Conservation (phyloP, 2,888 invertebrate species). For the Hydropsyche betteni region DNA sequence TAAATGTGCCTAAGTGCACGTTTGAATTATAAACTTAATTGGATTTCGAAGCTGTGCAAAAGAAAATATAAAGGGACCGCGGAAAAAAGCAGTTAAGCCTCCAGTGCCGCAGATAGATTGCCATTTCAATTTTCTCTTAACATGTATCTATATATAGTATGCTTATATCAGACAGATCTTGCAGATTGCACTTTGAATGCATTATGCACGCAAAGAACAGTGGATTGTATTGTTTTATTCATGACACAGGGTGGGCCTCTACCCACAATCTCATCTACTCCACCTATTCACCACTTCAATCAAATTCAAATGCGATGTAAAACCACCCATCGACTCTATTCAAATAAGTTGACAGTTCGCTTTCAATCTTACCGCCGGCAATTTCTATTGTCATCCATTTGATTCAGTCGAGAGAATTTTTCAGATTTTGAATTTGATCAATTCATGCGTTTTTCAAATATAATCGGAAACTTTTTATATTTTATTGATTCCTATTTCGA, state of each 20-base stretch:
- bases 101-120: too few species aligned
- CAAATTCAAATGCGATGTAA: conserved; percentile 23
- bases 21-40: background rate
- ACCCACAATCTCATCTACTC: background rate
- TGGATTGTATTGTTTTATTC: conserved; percentile 36
- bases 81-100: too few species aligned
- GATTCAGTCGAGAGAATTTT: too few species aligned
- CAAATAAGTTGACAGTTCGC: conserved; percentile 7
- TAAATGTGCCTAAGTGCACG: too few species aligned
- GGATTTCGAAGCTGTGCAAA: too few species aligned
- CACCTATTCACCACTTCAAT: conserved; percentile 25
- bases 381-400: too few species aligned
- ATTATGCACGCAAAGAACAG: conserved; percentile 35
- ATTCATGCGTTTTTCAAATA: too few species aligned
- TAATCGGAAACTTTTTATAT: too few species aligned
- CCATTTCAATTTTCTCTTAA: too few species aligned
- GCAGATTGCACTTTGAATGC: conserved; percentile 36
- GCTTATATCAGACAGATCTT: conserved; percentile 14
- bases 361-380: background rate
- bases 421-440: too few species aligned
- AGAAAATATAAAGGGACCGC: too few species aligned
- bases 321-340: conserved; percentile 12
- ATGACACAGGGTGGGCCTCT: background rate
- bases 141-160: background rate
- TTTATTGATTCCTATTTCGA: too few species aligned